Base-by-base conservation (phyloP, 2,888 invertebrate genomes). In the Cetonia aurata region DNA sequence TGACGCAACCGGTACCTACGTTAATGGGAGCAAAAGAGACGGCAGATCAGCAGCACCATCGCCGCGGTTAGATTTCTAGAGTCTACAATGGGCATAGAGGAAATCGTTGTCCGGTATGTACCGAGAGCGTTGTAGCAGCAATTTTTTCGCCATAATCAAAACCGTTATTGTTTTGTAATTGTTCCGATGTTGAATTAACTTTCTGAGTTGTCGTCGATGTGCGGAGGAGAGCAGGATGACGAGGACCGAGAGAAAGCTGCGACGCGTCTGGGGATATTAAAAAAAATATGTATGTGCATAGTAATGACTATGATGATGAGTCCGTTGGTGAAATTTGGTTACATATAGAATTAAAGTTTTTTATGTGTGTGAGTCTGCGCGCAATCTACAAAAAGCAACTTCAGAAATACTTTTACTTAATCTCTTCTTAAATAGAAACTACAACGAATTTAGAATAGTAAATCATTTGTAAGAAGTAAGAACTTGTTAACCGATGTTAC, bases 101-200 rank as follows among this genome's bases (percentile, higher is more conserved):
- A 60, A 60, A 60, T 60, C 31, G 46, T 46, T 46, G 46, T 60
- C 60, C 60, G 60, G 46, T 46, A 17, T 12, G 48, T 15, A 60
- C 46, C 3, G 46, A 13, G 31, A 41, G 17, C 57, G 57, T 6
- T 42, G 41, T 42, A 60, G 31, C 60, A 8, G 60, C 60, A 46
- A 46, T 60, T 60, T 48, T 60, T 60, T 31, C n/a, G 42, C 42
- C 19, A 57, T 42, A 60, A 60, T 60, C 31, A 46, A 60, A 60
- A 15, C 41, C 46, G 46, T 60, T 60, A 60, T 60, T 60, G 60
- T 60, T 57, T 46, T 60, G 60, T 60, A 60, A 60, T 60, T 60
- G 60, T 31, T 60, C 46, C 60, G 25, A 60, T 46, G 46, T 48
- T 46, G 60, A 13, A 48, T 60, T 46, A 46, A 46, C 60, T 60